These are phyloP conservation scores for Clarias pachynema DNA, from an alignment of 2,797 vertebrate genomes.

Conservation along the genomic window DNA sequence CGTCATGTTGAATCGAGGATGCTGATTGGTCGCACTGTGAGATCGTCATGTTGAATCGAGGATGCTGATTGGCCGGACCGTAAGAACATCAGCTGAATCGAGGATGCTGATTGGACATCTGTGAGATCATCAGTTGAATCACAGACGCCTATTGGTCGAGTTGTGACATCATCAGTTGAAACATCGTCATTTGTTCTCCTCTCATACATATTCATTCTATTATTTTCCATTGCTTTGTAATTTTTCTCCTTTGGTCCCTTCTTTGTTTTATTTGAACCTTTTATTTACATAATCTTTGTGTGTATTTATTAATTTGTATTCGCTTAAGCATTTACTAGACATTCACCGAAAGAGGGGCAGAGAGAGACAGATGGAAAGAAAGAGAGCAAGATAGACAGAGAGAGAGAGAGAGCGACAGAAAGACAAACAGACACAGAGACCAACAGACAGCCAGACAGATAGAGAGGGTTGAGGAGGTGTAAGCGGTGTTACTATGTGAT, in stretches of 20 bases:
- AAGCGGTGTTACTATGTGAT: constrained; percentile 15
- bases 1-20: too few relatives aligned
- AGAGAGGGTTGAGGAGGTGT: neutral
- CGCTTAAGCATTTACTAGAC: neutral
- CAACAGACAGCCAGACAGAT: neutral
- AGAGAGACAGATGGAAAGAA: neutral
- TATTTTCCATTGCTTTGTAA: too few relatives aligned
- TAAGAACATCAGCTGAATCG: too few relatives aligned
- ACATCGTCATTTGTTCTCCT: neutral
- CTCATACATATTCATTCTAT: neutral
- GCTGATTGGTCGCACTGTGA: too few relatives aligned
- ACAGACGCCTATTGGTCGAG: too few relatives aligned
- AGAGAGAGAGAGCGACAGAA: neutral
- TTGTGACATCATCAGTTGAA: too few relatives aligned
- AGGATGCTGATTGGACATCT: too few relatives aligned
- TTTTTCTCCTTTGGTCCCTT: neutral
- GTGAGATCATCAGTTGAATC: too few relatives aligned
- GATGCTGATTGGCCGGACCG: too few relatives aligned
- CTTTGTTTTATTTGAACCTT: neutral
- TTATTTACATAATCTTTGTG: neutral
- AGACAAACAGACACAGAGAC: too few relatives aligned
- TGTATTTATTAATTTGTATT: neutral
- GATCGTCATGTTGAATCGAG: too few relatives aligned
- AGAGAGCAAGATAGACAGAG: neutral
- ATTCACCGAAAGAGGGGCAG: neutral